Conservation (phyloP, 2,113 vertebrate genomes). For the Potamarius usumacintae region DNA sequence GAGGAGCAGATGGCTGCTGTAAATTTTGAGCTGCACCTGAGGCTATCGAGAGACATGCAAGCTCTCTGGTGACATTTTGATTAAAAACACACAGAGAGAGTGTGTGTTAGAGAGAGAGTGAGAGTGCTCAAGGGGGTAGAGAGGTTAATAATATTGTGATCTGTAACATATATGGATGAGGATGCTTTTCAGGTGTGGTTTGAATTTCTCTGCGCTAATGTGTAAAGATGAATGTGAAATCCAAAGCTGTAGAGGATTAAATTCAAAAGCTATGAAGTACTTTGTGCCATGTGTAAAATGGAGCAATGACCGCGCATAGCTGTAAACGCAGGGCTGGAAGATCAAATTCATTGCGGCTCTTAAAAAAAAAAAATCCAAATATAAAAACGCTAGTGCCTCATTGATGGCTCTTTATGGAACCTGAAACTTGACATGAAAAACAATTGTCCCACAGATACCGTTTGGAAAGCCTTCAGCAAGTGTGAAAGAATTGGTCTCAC, state of each 20-base stretch:
- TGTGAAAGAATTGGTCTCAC: neutral
- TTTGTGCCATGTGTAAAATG: neutral
- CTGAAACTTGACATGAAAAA: neutral
- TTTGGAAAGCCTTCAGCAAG: neutral
- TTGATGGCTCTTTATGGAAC: neutral
- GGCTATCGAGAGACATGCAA: neutral
- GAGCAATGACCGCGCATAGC: neutral
- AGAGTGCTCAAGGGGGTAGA: neutral
- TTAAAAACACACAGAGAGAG: conserved; percentile 24
- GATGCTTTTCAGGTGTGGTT: conserved; percentile 6
- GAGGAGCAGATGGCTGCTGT: conserved; percentile 31
- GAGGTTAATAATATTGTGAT: conserved; percentile 10
- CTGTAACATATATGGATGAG: neutral
- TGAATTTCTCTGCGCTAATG: neutral
- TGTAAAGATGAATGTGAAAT: neutral
- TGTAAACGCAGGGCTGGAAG: neutral
- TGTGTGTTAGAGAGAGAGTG: neutral
- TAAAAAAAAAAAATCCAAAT: neutral
- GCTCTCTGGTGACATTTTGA: conserved; percentile 33
- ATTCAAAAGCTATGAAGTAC: neutral
- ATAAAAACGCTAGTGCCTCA: neutral
- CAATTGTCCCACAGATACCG: neutral
- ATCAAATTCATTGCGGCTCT: neutral
- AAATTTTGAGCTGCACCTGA: conserved; percentile 20
- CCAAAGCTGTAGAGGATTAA: neutral